Evolutionary conservation across 2,888 invertebrate species (phyloP), one percentile per base, ranked within the genome.

Genomic region (Pristionchus arcanus): DNA sequence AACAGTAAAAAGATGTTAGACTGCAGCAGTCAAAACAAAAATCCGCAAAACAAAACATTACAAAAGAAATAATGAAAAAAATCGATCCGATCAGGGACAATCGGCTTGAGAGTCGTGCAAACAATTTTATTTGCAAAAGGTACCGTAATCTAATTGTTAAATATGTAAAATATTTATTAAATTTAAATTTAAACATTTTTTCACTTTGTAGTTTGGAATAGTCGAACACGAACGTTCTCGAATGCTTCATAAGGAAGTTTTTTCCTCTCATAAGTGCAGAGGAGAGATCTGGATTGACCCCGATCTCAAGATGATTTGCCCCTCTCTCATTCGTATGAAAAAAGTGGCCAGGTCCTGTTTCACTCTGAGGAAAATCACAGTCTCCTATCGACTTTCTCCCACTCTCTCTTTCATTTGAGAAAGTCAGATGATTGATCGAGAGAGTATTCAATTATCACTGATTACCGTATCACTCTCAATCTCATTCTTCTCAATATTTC

Each of bases 301-400:
- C 81, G 53, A 81, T 81, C 81, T 81, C 81, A 81, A 81, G 81
- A 81, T 81, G 81, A 81, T 81, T 81, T 81, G 81, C 81, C 77
- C 34, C 31, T 31, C 81, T 81, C 81, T 81, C 81, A 81, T 81
- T 81, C 81, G 49, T 53, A 81, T 53, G 81, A 49, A 53, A 81
- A 81, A 81, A 81, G 81, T 81, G 81, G 81, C 28, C 49, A 81
- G 28, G 81, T 42, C 81, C 81, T 81, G 81, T 81, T 81, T 81
- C 81, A 81, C 15, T 49, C n/a, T n/a, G n/a, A 81, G 81, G n/a
- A n/a, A 49, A 81, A 81, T 53, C 49, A 81, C 81, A 49, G 81
- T 81, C 81, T 81, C 49, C 25, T 53, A 25, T 28, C 81, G 49
- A 81, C 81, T 81, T 81, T 81, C 81, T 81, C 81, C 49, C 49